Conservation (phyloP, 2,888 invertebrate species). For the Ophion ventricosus region DNA sequence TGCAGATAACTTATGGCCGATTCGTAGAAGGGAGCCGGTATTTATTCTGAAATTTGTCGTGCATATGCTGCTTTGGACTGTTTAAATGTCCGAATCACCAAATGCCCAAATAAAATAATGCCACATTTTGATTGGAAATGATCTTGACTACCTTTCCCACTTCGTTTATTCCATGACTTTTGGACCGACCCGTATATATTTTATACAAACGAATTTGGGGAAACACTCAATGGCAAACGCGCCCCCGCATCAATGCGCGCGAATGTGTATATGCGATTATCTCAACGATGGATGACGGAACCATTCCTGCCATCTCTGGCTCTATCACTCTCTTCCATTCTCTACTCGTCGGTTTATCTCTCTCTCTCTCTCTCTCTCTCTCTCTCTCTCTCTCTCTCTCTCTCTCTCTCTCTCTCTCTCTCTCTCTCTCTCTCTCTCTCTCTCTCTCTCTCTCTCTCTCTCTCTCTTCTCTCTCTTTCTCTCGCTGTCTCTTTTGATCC, state of each 20-base stretch:
- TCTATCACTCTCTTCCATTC: background rate
- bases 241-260: background rate
- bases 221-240: constrained; percentile 67
- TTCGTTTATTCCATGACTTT: too few species aligned
- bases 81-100: too few species aligned
- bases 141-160: too few species aligned
- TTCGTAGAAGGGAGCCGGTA: too few species aligned
- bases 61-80: too few species aligned
- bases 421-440: background rate
- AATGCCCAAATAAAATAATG: too few species aligned
- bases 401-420: constrained; percentile 3
- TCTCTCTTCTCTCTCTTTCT: background rate
- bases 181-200: too few species aligned
- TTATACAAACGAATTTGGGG: constrained; percentile 66
- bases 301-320: background rate
- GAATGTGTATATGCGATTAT: constrained; percentile 15
- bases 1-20: too few species aligned
- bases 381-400: background rate
- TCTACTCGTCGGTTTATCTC: background rate
- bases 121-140: too few species aligned
- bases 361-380: background rate
- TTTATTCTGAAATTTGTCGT: too few species aligned
- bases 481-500: background rate
- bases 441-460: constrained; percentile 3
- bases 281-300: constrained; percentile 38